phyloP scores from a whole-genome alignment of 2,113 vertebrate species.

The Entomyzon cyanotis region DNA sequence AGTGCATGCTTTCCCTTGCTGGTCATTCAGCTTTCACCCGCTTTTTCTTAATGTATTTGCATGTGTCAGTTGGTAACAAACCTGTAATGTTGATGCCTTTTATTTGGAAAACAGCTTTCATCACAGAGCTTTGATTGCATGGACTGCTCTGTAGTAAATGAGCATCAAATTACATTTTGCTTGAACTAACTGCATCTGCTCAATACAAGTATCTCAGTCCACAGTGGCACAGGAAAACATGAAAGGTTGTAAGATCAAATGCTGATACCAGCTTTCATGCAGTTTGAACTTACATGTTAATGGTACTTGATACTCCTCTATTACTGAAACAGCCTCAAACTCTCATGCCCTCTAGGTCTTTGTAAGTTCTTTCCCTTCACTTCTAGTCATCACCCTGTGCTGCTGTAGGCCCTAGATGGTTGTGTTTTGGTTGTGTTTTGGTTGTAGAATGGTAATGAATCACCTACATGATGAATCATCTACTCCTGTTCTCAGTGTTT shows the following conservation, averaged over 20 bases:
- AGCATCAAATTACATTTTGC: slow-evolving; percentile 1
- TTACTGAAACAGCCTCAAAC: not conserved
- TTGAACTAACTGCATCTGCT: not conserved
- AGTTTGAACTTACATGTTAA: not conserved
- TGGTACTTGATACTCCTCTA: not conserved
- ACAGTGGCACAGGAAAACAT: not conserved
- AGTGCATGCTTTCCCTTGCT: not conserved
- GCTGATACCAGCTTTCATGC: not conserved
- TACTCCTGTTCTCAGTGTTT: not conserved
- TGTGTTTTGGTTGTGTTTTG: not conserved
- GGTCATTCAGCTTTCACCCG: not conserved
- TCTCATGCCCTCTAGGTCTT: not conserved
- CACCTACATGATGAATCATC: not conserved
- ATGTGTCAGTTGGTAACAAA: not conserved
- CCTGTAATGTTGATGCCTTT: slow-evolving; percentile 1
- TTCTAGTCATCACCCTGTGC: not conserved
- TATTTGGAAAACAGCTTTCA: slow-evolving; percentile 20
- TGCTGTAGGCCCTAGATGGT: not conserved
- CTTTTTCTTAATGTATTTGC: not conserved
- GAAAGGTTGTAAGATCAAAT: not conserved
- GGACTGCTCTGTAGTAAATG: not conserved
- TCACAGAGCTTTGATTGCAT: slow-evolving; percentile 13
- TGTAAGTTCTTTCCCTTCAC: not conserved
- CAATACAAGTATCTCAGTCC: not conserved
- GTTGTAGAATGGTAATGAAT: not conserved